Evolutionary conservation across 2,888 invertebrate genomes (phyloP), one percentile per base, ranked within the genome.

Genomic region (Pyrgus malvae): DNA sequence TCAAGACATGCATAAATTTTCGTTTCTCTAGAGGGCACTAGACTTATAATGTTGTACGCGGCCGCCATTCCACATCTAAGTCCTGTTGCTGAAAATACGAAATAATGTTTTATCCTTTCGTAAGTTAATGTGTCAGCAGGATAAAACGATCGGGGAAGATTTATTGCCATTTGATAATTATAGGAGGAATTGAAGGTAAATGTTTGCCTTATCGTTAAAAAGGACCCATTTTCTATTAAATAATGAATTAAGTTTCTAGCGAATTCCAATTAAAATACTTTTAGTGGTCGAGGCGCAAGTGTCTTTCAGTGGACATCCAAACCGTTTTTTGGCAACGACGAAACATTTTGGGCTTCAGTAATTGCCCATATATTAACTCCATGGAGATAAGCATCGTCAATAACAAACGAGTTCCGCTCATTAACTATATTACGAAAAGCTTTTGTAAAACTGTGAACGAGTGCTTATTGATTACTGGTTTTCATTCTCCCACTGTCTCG

Each of bases 271-370:
- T 19, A 2, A 11, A n/a, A n/a, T 11, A 40, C 14, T 38, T 37
- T 25, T 25, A 23, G 37, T 48, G 48, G 48, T 40, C 14, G 29
- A 40, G 23, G 29, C 48, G 37, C 41, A 21, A 49, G 41, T 49
- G 48, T 40, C 40, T 49, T 49, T 49, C 48, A 49, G 40, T 19
- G 29, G 29, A 31, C 41, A 33, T n/a, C n/a, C 14, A 16, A 23
- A 49, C 41, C n/a, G 35, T 35, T 51, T 44, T 50, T 51, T 51
- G 42, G 35, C 50, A 35, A 2, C 27, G 33, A 16, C 35, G 9
- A 12, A 5, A 51, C 42, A 44, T 35, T 51, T 42, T 19, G 35
- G 50, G 50, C 17, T 51, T 35, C 35, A 35, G 6, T 42, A 42
- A 51, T 51, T 25, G 35, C 42, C 50, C 33, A 16, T 42, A 42